These are phyloP conservation scores for Eleutherodactylus coqui DNA, from an alignment of 2,797 vertebrate species.

Conservation along the genomic window DNA sequence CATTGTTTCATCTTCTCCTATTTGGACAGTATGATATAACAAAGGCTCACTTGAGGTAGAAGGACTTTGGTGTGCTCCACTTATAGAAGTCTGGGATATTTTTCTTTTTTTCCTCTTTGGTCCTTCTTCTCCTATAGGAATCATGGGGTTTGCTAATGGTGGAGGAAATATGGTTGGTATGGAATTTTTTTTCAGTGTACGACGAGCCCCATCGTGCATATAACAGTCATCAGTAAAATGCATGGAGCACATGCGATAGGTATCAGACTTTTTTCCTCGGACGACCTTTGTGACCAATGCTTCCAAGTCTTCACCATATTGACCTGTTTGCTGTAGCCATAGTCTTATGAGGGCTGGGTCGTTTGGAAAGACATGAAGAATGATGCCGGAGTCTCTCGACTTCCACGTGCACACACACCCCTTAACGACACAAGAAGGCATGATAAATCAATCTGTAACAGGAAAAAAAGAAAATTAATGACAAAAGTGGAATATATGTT, in stretches of 20 bases:
- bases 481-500: neutral
- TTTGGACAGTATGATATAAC: neutral
- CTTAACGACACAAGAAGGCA: constrained; percentile 7
- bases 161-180: neutral
- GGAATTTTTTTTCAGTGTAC: neutral
- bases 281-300: neutral
- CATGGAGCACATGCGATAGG: constrained; percentile 17
- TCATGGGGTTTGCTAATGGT: too few relatives aligned
- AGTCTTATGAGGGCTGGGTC: neutral
- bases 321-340: neutral
- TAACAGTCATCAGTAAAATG: constrained; percentile 31
- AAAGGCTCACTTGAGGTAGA: neutral
- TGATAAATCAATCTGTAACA: neutral
- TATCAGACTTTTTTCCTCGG: neutral
- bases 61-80: neutral
- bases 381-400: neutral
- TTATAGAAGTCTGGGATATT: neutral
- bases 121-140: neutral
- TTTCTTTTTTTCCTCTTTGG: constrained; percentile 20
- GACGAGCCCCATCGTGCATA: neutral
- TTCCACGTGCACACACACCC: constrained; percentile 8
- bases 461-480: neutral
- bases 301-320: neutral
- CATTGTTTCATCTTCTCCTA: neutral
- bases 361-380: constrained; percentile 15